phyloP scores from a whole-genome alignment of 1,140 invertebrate species.

The Caenorhabditis briggsae region DNA sequence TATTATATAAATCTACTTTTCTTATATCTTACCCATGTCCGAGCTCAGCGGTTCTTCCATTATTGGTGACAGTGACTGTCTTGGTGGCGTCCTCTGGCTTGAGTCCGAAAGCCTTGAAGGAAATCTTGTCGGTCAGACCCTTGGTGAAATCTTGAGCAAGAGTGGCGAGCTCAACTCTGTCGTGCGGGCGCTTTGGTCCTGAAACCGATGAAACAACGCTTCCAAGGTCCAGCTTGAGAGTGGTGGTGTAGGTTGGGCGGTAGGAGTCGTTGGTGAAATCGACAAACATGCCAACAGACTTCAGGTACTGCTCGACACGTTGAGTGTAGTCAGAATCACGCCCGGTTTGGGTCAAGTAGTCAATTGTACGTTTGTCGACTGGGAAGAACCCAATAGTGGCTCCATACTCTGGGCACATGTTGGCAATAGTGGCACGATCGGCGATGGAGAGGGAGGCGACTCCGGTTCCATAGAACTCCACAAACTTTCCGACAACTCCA shows the following conservation, averaged over 20 bases:
- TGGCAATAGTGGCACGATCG: constrained; percentile 85
- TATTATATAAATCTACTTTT: constrained; percentile 85
- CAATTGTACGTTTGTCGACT: constrained; percentile 88
- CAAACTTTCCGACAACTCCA: constrained; percentile 97
- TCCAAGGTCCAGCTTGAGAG: constrained; percentile 88
- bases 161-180: constrained; percentile 88
- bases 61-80: constrained; percentile 70
- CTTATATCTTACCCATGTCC: constrained; percentile 80
- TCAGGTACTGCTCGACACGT: constrained; percentile 88
- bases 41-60: constrained; percentile 58
- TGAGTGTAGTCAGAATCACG: constrained; percentile 87
- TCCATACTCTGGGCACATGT: constrained; percentile 96
- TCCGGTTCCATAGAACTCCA: constrained; percentile 96
- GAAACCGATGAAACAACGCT: constrained; percentile 93
- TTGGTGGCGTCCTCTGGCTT: constrained; percentile 82
- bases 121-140: constrained; percentile 89
- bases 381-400: constrained; percentile 96
- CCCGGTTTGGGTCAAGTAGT: constrained; percentile 81
- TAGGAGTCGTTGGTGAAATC: constrained; percentile 86
- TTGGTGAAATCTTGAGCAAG: constrained; percentile 91
- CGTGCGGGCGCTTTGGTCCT: constrained; percentile 96
- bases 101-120: constrained; percentile 86
- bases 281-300: constrained; percentile 86
- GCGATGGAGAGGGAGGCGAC: constrained; percentile 91
- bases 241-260: constrained; percentile 88